Conservation (phyloP, 1,140 invertebrate species). For the Drosophila funebris region DNA sequence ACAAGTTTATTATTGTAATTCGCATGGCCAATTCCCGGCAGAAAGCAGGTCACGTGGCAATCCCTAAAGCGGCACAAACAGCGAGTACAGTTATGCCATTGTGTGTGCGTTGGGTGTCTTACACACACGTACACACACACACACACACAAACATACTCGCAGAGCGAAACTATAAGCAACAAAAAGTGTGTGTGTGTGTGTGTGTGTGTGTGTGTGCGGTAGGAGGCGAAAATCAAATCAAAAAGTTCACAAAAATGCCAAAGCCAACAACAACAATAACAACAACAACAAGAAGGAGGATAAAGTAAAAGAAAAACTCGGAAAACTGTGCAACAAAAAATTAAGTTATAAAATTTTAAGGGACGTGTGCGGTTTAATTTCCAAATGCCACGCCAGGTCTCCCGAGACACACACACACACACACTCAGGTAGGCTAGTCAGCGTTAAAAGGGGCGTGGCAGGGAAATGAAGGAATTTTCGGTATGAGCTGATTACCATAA, state of each 20-base stretch:
- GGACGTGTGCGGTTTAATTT: conserved; percentile 77
- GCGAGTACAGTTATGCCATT: neutral
- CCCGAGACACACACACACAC: conserved; percentile 13
- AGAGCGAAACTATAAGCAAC: conserved; percentile 28
- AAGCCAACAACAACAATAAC: conserved; percentile 38
- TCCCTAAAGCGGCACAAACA: conserved; percentile 31
- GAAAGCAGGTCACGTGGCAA: conserved; percentile 36
- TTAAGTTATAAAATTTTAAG: conserved; percentile 82
- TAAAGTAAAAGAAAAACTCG: conserved; percentile 4
- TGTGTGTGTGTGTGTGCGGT: conserved; percentile 37
- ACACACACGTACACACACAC: conserved; percentile 17
- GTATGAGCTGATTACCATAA: conserved; percentile 73
- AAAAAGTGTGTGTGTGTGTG: conserved; percentile 27
- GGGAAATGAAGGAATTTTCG: conserved; percentile 36
- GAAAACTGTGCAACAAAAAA: conserved; percentile 60
- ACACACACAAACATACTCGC: neutral
- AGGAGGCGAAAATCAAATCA: conserved; percentile 71
- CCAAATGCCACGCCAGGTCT: conserved; percentile 67
- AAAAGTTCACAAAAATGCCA: conserved; percentile 80
- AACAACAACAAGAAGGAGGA: neutral
- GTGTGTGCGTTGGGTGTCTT: neutral
- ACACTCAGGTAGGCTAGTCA: conserved; percentile 51
- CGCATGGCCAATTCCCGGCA: conserved; percentile 54
- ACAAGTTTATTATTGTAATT: conserved; percentile 78
- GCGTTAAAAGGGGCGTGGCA: conserved; percentile 34